A percentile compares a stretch with the other conserved stretches of the same genome.
These are phyloP conservation scores for Sakesphorus luctuosus DNA, from an alignment of 2,113 vertebrate genomes.

Conservation along the genomic window DNA sequence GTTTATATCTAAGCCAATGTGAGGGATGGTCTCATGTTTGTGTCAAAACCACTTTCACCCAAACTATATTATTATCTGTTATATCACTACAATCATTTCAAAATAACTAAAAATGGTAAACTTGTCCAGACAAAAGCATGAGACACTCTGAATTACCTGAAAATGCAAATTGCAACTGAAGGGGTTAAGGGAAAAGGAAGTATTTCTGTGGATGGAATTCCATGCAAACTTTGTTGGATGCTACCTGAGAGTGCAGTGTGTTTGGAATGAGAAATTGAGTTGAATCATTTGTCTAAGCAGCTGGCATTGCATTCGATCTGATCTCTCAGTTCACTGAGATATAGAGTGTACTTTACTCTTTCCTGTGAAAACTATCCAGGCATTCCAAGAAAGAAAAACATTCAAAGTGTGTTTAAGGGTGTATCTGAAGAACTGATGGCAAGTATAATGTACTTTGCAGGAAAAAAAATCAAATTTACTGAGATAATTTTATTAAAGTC, in stretches of 20 bases:
- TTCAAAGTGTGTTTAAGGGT: background rate
- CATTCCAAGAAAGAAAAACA: background rate
- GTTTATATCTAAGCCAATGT: background rate
- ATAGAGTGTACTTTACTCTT: background rate
- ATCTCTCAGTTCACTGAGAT: background rate
- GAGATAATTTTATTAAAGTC: background rate
- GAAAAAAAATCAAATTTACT: background rate
- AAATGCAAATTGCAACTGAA: background rate
- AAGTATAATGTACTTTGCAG: background rate
- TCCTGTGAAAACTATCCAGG: background rate
- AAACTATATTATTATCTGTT: background rate
- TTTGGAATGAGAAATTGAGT: background rate
- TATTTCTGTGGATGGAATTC: background rate
- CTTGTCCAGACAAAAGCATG: background rate
- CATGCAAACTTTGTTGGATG: background rate
- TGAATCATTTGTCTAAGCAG: background rate
- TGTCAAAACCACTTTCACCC: background rate
- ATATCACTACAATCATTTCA: background rate
- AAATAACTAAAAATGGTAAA: background rate
- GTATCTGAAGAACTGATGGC: background rate
- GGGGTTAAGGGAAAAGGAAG: background rate
- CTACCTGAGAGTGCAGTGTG: background rate
- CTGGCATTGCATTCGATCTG: background rate
- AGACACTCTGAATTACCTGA: background rate
- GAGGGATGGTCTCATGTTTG: background rate